Percentiles rank a stretch among this genome's conserved stretches.
These are phyloP conservation scores for Timandra comae DNA, from an alignment of 2,888 invertebrate species.

Conservation along the genomic window DNA sequence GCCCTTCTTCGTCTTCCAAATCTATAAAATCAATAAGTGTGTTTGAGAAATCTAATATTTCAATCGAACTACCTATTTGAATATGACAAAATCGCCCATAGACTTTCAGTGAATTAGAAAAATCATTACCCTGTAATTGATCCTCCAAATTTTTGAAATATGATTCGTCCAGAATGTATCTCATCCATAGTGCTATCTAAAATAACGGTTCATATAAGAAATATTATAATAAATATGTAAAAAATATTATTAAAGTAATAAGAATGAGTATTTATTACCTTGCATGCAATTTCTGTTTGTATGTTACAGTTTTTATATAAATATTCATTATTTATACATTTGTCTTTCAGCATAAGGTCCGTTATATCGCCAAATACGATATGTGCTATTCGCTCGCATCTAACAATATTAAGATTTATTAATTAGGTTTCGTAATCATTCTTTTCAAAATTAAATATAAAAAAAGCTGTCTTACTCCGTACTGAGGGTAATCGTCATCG, in stretches of 20 bases:
- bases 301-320: constrained; percentile 23
- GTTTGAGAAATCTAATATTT: too few species aligned
- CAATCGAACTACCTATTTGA: too few species aligned
- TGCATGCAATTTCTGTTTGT: constrained; percentile 31
- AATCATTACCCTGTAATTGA: constrained; percentile 46
- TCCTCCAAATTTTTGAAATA: constrained; percentile 43
- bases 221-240: too few species aligned
- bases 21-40: constrained; percentile 33
- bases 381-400: constrained; percentile 37
- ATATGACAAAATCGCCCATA: too few species aligned
- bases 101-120: too few species aligned
- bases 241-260: too few species aligned
- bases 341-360: constrained; percentile 24
- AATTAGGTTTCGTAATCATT: too few species aligned
- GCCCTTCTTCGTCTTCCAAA: constrained; percentile 57
- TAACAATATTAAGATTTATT: too few species aligned
- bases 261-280: too few species aligned
- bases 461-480: constrained; percentile 45
- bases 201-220: too few species aligned
- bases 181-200: constrained; percentile 56
- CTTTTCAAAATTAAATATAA: too few species aligned
- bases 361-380: constrained; percentile 41
- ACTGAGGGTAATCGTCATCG: constrained; percentile 33
- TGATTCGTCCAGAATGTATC: constrained; percentile 44
- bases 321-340: constrained; percentile 10